Conservation (phyloP, 2,888 invertebrate species). For the Abrostola triplasia region DNA sequence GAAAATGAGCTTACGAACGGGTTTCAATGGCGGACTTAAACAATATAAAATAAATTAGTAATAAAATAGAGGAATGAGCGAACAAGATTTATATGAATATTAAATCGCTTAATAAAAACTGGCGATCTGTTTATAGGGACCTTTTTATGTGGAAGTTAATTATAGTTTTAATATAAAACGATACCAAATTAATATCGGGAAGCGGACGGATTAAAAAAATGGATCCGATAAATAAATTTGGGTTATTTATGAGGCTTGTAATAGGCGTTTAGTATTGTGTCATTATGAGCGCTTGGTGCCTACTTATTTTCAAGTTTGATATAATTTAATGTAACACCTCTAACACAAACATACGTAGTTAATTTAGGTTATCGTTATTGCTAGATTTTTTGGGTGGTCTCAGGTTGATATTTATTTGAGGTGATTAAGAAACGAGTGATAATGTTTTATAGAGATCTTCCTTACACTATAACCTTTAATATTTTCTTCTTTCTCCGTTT, state of each 20-base stretch:
- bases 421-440: too few species aligned
- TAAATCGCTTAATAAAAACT: constrained; percentile 78
- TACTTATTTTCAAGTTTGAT: constrained; percentile 14
- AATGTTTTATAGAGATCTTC: too few species aligned
- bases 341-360: neutral
- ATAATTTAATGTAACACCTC: constrained; percentile 3
- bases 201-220: constrained; percentile 80
- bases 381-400: constrained; percentile 24
- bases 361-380: neutral
- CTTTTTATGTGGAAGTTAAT: constrained; percentile 83
- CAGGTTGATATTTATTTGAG: neutral
- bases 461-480: too few species aligned
- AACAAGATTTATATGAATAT: constrained; percentile 80
- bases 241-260: constrained; percentile 80
- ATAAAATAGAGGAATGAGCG: constrained; percentile 77
- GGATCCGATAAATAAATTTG: constrained; percentile 82
- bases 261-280: constrained; percentile 75
- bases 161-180: constrained; percentile 85
- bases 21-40: constrained; percentile 50
- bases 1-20: constrained; percentile 43
- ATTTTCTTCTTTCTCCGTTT: too few species aligned
- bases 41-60: constrained; percentile 67
- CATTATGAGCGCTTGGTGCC: constrained; percentile 59
- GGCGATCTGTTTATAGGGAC: constrained; percentile 76
- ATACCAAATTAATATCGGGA: constrained; percentile 82